Percentiles rank a stretch among this genome's conserved stretches.
Evolutionary conservation across 2,888 invertebrate species (phyloP).

Genomic region (Caenorhabditis afra): DNA sequence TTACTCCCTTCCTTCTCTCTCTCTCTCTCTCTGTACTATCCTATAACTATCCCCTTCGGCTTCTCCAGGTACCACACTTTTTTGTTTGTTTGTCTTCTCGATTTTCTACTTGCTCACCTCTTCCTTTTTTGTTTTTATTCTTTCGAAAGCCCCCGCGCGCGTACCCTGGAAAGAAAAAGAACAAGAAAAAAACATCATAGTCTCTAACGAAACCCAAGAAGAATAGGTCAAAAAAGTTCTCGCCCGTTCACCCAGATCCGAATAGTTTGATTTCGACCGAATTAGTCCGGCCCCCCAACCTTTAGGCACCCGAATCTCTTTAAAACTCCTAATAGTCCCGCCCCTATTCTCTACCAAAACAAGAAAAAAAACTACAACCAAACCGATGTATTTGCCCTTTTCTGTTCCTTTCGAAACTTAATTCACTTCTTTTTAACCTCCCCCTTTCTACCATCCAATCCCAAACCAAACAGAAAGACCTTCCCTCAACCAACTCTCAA

Average conservation of each 20-base stretch:
- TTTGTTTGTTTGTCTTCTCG: constrained; percentile 20
- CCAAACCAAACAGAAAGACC: background rate
- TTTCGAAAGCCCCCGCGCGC: background rate
- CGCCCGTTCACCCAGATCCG: background rate
- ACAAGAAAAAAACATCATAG: constrained; percentile 13
- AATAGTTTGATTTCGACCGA: background rate
- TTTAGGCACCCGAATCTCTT: no score
- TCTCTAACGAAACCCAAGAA: constrained; percentile 1
- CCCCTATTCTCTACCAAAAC: background rate
- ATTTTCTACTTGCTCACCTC: constrained; percentile 40
- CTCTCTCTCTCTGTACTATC: no score
- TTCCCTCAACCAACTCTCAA: constrained; percentile 31
- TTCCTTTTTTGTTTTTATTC: background rate
- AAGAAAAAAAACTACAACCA: constrained; percentile 6
- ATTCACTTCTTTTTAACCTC: constrained; percentile 28
- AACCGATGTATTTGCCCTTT: background rate
- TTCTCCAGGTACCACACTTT: constrained; percentile 30
- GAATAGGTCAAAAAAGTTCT: background rate
- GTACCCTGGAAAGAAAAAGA: background rate
- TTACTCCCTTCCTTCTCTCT: no score
- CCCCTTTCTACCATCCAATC: background rate
- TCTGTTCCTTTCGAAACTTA: background rate
- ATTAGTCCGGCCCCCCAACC: background rate
- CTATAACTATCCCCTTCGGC: background rate
- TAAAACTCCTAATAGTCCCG: no score